Evolutionary conservation across 2,113 vertebrate genomes (phyloP).

Genomic region (Chascanopsetta lugubris): DNA sequence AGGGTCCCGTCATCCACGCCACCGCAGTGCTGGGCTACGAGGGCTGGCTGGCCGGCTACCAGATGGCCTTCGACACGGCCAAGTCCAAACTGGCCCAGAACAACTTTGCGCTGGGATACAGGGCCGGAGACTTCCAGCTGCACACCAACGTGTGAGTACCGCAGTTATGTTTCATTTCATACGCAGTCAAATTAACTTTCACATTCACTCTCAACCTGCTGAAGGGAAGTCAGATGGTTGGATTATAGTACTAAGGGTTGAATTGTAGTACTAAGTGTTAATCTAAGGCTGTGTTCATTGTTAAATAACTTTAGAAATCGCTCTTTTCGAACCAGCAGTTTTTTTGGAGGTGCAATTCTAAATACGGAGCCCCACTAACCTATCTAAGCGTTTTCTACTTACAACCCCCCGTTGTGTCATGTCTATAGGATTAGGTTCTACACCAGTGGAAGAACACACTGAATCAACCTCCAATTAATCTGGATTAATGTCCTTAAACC

Average conservation of each 20-base stretch:
- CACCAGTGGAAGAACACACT: not conserved
- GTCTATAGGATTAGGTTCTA: not conserved
- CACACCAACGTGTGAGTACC: slow-evolving; percentile 95
- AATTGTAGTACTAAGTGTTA: no score
- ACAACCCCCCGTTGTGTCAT: not conserved
- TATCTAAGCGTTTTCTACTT: not conserved
- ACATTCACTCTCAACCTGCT: not conserved
- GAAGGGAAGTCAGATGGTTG: no score
- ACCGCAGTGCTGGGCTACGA: slow-evolving; percentile 91
- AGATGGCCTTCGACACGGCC: slow-evolving; percentile 95
- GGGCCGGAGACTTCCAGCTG: slow-evolving; percentile 92
- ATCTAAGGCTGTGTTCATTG: no score
- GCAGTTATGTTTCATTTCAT: not conserved
- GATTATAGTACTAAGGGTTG: no score
- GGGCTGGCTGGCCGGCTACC: slow-evolving; percentile 95
- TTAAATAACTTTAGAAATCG: not conserved
- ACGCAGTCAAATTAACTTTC: not conserved
- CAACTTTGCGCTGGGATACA: slow-evolving; percentile 94
- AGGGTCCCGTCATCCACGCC: slow-evolving; percentile 91
- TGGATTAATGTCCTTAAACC: not conserved
- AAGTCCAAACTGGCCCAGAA: slow-evolving; percentile 94
- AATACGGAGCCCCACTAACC: not conserved
- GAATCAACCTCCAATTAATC: not conserved
- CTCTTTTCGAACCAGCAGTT: not conserved
- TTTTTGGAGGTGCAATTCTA: not conserved